Conservation (phyloP, 2,888 invertebrate genomes). For the Tanytarsus gracilentus region DNA sequence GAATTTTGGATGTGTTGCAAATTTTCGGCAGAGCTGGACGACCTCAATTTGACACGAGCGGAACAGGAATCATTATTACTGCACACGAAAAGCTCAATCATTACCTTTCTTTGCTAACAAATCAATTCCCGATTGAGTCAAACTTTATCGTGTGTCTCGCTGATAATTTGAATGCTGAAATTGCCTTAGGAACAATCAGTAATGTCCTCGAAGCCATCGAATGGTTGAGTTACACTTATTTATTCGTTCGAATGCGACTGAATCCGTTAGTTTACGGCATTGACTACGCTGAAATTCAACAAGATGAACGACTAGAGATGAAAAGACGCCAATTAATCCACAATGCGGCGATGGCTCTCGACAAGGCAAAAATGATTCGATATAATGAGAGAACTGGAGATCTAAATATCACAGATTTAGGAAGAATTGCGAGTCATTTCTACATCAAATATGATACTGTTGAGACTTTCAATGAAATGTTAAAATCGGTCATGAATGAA, state of each 20-base stretch:
- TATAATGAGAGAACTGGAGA: conserved; percentile 79
- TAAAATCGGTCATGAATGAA: conserved; percentile 74
- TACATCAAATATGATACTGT: conserved; percentile 96
- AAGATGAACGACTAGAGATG: conserved; percentile 70
- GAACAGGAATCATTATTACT: conserved; percentile 93
- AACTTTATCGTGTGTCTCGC: conserved; percentile 85
- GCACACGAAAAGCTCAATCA: conserved; percentile 83
- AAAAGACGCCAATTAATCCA: conserved; percentile 71
- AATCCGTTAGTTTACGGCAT: conserved; percentile 75
- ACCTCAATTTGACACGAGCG: conserved; percentile 92
- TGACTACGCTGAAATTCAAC: conserved; percentile 52
- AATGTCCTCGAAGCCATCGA: conserved; percentile 93
- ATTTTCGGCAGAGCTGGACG: conserved; percentile 98
- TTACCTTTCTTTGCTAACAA: conserved; percentile 86
- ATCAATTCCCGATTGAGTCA: conserved; percentile 97
- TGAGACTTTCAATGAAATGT: conserved; percentile 78
- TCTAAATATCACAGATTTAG: conserved; percentile 71
- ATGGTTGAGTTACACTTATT: conserved; percentile 96
- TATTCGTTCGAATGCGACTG: conserved; percentile 85
- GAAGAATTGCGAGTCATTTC: conserved; percentile 93
- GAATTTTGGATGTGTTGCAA: conserved; percentile 93
- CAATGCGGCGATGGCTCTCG: conserved; percentile 71
- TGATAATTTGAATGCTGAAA: conserved; percentile 97
- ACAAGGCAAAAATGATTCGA: conserved; percentile 89
- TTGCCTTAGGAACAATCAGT: conserved; percentile 90